A percentile compares a stretch with the other conserved stretches of the same genome.
Evolutionary conservation across 2,113 vertebrate species (phyloP).

Genomic region (Columba janthina): DNA sequence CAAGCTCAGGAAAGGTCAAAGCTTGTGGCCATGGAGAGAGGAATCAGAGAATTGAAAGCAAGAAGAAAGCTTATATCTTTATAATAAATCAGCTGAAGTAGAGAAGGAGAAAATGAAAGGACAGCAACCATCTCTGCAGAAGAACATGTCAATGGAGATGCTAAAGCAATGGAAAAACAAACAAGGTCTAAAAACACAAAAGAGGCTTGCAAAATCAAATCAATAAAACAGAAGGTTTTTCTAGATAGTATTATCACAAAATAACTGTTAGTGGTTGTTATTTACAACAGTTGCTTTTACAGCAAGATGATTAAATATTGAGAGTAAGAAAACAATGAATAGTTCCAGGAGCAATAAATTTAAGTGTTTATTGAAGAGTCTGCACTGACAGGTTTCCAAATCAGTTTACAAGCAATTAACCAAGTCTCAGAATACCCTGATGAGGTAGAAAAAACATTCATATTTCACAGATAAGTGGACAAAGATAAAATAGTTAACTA

Average conservation of each 20-base stretch:
- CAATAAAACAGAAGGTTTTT: background rate
- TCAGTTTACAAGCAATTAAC: conserved; percentile 1
- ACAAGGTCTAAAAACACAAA: background rate
- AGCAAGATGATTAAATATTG: background rate
- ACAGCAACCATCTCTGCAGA: background rate
- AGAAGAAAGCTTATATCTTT: background rate
- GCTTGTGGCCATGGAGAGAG: background rate
- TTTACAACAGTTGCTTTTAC: background rate
- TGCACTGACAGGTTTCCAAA: background rate
- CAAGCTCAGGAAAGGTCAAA: background rate
- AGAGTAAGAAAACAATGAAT: background rate
- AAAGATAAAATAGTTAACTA: background rate
- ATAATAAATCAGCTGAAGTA: background rate
- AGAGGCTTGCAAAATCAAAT: background rate
- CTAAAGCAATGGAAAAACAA: background rate
- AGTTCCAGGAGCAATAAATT: background rate
- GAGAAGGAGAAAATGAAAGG: background rate
- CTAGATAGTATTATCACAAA: background rate
- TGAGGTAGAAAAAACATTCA: background rate
- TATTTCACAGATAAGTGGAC: background rate
- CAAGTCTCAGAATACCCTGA: background rate
- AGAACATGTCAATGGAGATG: background rate
- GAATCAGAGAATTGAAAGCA: background rate
- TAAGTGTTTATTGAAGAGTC: background rate
- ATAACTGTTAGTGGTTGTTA: background rate